A percentile compares a stretch with the other conserved stretches of the same genome.
These are phyloP conservation scores for Nymphalis c-album DNA, from an alignment of 2,888 invertebrate genomes.

Conservation along the genomic window DNA sequence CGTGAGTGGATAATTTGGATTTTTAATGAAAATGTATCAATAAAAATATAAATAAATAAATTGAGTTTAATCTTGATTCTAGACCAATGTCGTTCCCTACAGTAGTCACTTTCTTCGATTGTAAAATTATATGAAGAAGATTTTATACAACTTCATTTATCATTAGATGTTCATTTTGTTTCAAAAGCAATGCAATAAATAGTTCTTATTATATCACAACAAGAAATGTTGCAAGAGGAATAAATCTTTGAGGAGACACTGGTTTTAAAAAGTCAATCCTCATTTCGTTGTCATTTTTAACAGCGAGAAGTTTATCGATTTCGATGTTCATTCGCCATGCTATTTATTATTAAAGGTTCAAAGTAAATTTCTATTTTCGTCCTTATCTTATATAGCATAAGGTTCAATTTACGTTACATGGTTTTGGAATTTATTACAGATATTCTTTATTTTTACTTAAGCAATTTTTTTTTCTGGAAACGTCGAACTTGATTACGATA, in stretches of 20 bases:
- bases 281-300: conserved; percentile 31
- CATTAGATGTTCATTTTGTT: too few relatives aligned
- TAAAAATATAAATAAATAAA: too few relatives aligned
- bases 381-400: background rate
- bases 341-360: conserved; percentile 18
- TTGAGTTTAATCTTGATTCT: too few relatives aligned
- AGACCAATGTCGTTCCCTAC: too few relatives aligned
- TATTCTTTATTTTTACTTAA: conserved; percentile 17
- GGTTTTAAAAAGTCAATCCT: conserved; percentile 30
- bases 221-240: conserved; percentile 1
- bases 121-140: too few relatives aligned
- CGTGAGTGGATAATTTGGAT: too few relatives aligned
- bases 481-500: conserved; percentile 9
- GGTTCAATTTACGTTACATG: conserved; percentile 10
- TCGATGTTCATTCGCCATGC: conserved; percentile 20
- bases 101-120: too few relatives aligned
- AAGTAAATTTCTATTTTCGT: background rate
- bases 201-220: too few relatives aligned
- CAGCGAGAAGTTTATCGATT: conserved; percentile 29
- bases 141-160: too few relatives aligned
- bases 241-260: conserved; percentile 1
- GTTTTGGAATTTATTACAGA: background rate
- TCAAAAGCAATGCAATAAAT: too few relatives aligned
- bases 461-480: conserved; percentile 9
- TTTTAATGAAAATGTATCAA: too few relatives aligned